These are phyloP conservation scores for Myanophis thanlyinensis DNA, from an alignment of 2,113 vertebrate genomes.

Conservation along the genomic window DNA sequence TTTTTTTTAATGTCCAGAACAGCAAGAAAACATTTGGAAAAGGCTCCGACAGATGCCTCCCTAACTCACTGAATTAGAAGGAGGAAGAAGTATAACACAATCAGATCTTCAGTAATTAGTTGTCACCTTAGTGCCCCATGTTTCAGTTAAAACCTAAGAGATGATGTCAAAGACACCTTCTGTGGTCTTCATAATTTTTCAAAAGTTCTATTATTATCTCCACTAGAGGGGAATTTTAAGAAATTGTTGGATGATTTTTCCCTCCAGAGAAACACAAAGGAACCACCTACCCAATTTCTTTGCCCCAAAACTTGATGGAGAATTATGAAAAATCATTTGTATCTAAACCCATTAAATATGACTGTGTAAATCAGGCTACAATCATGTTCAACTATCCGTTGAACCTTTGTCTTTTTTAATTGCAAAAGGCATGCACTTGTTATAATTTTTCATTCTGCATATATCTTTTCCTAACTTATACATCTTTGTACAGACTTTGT, in stretches of 20 bases:
- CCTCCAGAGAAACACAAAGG: background rate
- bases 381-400: background rate
- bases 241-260: background rate
- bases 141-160: background rate
- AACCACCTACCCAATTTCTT: background rate
- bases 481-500: background rate
- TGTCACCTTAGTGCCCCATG: background rate
- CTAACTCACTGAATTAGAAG: background rate
- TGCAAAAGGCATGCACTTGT: background rate
- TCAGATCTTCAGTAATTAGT: background rate
- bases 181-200: background rate
- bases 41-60: background rate
- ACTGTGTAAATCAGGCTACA: background rate
- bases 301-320: background rate
- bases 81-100: background rate
- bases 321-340: background rate
- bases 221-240: background rate
- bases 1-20: background rate
- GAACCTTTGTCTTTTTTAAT: background rate
- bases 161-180: background rate
- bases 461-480: background rate
- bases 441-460: background rate
- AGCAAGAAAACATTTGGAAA: background rate
- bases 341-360: background rate
- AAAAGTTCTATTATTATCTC: background rate